These are phyloP conservation scores for Gorsachius goisagi DNA, from an alignment of 2,113 vertebrate species.

Conservation along the genomic window DNA sequence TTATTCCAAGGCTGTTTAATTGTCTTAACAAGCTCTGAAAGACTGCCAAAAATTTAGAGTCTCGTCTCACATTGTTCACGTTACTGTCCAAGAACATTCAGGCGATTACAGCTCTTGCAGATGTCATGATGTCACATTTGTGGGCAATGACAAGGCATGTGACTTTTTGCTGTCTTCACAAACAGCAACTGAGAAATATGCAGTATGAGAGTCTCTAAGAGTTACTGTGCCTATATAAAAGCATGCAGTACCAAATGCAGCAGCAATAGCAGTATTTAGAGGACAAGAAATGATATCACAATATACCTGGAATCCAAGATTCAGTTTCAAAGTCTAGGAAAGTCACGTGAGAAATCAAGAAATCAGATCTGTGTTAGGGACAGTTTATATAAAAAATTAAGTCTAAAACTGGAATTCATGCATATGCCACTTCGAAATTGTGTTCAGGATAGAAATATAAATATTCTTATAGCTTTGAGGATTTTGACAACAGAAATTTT, in stretches of 20 bases:
- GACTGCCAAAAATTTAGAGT: background rate
- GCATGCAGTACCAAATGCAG: background rate
- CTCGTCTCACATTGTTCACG: background rate
- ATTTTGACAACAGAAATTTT: background rate
- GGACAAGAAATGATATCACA: background rate
- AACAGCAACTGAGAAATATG: background rate
- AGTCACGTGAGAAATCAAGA: background rate
- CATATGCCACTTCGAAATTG: background rate
- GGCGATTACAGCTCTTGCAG: conserved; percentile 20
- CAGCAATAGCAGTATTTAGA: background rate
- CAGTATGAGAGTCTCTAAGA: background rate
- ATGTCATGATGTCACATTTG: conserved; percentile 49
- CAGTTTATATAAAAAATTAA: background rate
- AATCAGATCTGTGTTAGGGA: background rate
- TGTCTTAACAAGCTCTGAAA: conserved; percentile 2
- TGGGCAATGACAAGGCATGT: background rate
- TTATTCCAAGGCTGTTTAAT: background rate
- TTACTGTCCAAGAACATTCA: conserved; percentile 6
- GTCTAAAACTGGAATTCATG: background rate
- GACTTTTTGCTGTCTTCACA: conserved; percentile 5
- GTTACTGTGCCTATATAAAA: background rate
- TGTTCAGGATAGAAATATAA: background rate
- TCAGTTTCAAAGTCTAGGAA: background rate
- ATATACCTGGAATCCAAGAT: background rate
- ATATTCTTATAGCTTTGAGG: background rate